Evolutionary conservation across 2,113 vertebrate genomes (phyloP).

Genomic region (Lycocorax pyrrhopterus): DNA sequence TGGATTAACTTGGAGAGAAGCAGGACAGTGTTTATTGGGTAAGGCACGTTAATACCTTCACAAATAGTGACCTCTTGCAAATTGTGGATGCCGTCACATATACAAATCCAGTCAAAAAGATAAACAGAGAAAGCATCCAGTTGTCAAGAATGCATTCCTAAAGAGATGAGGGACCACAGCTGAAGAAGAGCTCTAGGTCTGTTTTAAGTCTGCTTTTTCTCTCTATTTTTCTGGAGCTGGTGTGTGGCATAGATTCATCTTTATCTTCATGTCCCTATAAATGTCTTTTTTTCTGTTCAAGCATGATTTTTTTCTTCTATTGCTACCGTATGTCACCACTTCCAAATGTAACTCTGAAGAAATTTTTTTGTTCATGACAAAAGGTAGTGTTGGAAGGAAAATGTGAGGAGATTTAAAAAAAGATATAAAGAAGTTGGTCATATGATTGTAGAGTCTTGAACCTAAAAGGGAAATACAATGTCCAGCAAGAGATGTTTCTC

Average conservation of each 20-base stretch:
- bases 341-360: neutral
- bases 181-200: neutral
- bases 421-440: neutral
- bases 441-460: neutral
- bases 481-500: neutral
- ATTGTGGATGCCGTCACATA: neutral
- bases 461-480: neutral
- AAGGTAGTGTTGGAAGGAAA: neutral
- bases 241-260: neutral
- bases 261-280: slow-evolving; percentile 5
- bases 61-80: neutral
- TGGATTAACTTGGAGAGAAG: neutral
- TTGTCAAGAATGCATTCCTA: neutral
- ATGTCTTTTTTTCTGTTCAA: neutral
- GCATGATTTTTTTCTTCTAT: neutral
- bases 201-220: neutral
- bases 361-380: neutral
- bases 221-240: neutral
- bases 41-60: neutral
- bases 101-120: neutral
- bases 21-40: neutral
- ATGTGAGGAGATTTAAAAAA: neutral
- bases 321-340: neutral
- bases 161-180: neutral
- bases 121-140: neutral